Evolutionary conservation across 2,888 invertebrate species (phyloP).

Genomic region (Xanthostigma xanthostigma): DNA sequence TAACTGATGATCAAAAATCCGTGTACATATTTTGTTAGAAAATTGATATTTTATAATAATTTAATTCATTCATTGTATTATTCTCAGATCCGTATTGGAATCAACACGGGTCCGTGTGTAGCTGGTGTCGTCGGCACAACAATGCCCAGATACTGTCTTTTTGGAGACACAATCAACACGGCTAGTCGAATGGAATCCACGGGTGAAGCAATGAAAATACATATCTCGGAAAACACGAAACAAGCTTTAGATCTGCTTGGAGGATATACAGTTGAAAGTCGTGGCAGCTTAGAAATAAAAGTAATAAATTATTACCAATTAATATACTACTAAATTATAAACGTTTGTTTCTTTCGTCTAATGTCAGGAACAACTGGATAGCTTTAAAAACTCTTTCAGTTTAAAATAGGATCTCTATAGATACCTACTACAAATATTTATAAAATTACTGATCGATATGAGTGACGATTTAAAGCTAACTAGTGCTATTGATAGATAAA

Average conservation of each 20-base stretch:
- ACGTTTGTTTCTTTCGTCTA: no score
- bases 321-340: conserved; percentile 3
- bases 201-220: conserved; percentile 58
- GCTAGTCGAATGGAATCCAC: conserved; percentile 69
- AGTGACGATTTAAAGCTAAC: no score
- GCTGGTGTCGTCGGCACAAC: conserved; percentile 72
- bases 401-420: no score
- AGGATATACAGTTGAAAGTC: conserved; percentile 55
- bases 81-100: conserved; percentile 27
- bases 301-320: conserved; percentile 25
- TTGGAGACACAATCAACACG: conserved; percentile 73
- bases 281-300: conserved; percentile 60
- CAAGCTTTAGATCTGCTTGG: conserved; percentile 50
- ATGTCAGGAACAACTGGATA: no score
- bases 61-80: background rate
- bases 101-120: conserved; percentile 47
- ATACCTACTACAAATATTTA: no score
- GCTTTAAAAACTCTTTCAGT: no score
- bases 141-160: conserved; percentile 73
- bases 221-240: conserved; percentile 59
- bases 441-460: no score
- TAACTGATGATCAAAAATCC: no score
- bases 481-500: no score
- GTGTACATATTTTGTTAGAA: background rate
- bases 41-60: no score